Conservation (phyloP, 2,888 invertebrate genomes). For the Tachina fera region DNA sequence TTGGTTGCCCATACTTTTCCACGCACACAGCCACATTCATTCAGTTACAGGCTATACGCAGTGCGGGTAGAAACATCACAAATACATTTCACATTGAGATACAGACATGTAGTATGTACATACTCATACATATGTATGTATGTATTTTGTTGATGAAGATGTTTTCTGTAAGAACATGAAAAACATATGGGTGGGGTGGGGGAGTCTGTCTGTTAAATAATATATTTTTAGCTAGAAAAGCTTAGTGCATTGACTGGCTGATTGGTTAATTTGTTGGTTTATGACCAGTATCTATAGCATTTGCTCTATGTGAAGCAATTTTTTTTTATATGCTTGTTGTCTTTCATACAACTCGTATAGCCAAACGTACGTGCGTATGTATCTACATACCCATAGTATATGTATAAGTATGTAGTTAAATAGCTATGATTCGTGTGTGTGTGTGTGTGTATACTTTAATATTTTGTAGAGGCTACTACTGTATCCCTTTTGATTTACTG, state of each 20-base stretch:
- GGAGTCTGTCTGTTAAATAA: constrained; percentile 6
- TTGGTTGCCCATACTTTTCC: neutral
- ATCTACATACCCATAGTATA: neutral
- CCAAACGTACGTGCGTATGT: neutral
- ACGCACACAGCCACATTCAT: neutral
- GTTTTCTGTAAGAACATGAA: constrained; percentile 39
- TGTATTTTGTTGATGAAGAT: constrained; percentile 22
- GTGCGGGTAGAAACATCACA: constrained; percentile 2
- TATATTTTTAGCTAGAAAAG: neutral
- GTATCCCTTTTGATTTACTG: constrained; percentile 63
- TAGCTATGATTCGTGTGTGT: constrained; percentile 5
- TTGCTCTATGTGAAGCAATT: constrained; percentile 18
- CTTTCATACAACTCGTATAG: neutral
- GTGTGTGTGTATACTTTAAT: neutral
- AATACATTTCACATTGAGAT: constrained; percentile 4
- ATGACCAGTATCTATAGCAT: constrained; percentile 29
- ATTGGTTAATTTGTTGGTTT: constrained; percentile 33
- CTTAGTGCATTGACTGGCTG: constrained; percentile 12
- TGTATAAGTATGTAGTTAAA: neutral
- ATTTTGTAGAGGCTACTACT: neutral
- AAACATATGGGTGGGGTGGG: constrained; percentile 43
- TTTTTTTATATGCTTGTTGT: neutral
- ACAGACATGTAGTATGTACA: neutral
- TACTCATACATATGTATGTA: neutral
- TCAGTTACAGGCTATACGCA: constrained; percentile 16